Conservation (phyloP, 2,113 vertebrate species). For the Petrocephalus zakoni region DNA sequence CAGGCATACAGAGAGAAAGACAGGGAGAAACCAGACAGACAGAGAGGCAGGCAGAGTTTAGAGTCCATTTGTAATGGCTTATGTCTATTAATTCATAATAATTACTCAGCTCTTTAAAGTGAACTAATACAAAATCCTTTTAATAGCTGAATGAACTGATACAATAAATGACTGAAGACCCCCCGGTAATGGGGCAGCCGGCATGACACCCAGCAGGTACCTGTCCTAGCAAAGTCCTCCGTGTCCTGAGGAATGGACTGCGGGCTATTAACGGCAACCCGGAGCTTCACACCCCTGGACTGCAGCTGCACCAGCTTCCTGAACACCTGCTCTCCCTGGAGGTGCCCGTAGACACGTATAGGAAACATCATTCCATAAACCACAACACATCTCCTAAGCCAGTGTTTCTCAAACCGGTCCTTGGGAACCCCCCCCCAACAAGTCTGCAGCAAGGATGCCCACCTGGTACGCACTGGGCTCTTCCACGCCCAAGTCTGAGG, state of each 20-base stretch:
- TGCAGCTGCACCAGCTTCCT: constrained; percentile 51
- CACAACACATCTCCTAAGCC: background rate
- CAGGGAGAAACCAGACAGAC: background rate
- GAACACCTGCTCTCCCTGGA: constrained; percentile 60
- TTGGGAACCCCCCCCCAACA: too few relatives aligned
- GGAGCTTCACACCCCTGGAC: constrained; percentile 56
- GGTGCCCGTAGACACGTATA: background rate
- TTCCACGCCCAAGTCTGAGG: constrained; percentile 21
- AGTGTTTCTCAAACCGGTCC: background rate
- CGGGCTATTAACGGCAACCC: constrained; percentile 60
- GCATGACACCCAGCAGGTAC: constrained; percentile 34
- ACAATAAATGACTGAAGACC: background rate
- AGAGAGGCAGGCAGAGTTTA: background rate
- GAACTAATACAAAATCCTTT: background rate
- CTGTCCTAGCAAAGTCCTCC: constrained; percentile 47
- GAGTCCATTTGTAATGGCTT: background rate
- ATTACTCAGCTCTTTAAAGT: background rate
- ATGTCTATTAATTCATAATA: background rate
- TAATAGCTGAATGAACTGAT: background rate
- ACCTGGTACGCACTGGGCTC: constrained; percentile 51
- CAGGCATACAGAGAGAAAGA: too few relatives aligned
- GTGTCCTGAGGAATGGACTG: constrained; percentile 54
- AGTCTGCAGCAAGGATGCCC: background rate
- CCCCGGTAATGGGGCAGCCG: background rate
- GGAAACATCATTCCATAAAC: background rate